A percentile compares a stretch with the other conserved stretches of the same genome.
phyloP scores from a whole-genome alignment of 1,140 invertebrate species.

The Cotesia typhae region DNA sequence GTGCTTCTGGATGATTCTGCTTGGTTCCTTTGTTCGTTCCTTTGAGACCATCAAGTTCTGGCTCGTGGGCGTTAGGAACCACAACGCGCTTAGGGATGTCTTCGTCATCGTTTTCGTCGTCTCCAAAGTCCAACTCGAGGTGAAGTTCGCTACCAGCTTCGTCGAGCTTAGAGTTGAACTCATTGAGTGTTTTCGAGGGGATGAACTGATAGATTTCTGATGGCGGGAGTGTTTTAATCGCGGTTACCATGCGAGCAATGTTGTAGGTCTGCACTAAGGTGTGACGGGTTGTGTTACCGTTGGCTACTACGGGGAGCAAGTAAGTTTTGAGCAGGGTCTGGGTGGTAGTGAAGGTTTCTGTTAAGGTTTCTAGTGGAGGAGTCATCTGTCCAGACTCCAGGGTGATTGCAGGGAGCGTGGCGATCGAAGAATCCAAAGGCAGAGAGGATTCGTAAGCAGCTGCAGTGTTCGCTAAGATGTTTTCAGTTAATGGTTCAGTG shows the following conservation, averaged over 20 bases:
- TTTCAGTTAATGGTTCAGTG: slow-evolving; percentile 83
- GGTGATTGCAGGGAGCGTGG: slow-evolving; percentile 81
- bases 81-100: slow-evolving; percentile 69
- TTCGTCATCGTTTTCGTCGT: slow-evolving; percentile 79
- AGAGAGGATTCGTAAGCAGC: slow-evolving; percentile 77
- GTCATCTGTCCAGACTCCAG: slow-evolving; percentile 78
- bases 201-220: slow-evolving; percentile 87
- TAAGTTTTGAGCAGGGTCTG: slow-evolving; percentile 87
- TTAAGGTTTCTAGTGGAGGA: slow-evolving; percentile 85
- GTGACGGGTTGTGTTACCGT: slow-evolving; percentile 75
- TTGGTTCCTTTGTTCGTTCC: slow-evolving; percentile 45
- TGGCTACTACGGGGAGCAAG: slow-evolving; percentile 81
- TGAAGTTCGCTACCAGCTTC: slow-evolving; percentile 89
- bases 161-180: slow-evolving; percentile 86
- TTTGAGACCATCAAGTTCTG: slow-evolving; percentile 72
- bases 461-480: slow-evolving; percentile 82
- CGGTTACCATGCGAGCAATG: slow-evolving; percentile 84
- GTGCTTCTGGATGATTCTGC: slow-evolving; percentile 51
- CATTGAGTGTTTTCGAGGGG: slow-evolving; percentile 85
- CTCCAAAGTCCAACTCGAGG: slow-evolving; percentile 83
- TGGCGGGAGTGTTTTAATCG: slow-evolving; percentile 87
- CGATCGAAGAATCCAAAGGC: slow-evolving; percentile 78
- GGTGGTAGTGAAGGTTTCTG: slow-evolving; percentile 89
- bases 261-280: slow-evolving; percentile 89
- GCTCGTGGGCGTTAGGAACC: slow-evolving; percentile 71